phyloP scores from a whole-genome alignment of 2,797 vertebrate genomes.

The Takifugu rubripes region DNA sequence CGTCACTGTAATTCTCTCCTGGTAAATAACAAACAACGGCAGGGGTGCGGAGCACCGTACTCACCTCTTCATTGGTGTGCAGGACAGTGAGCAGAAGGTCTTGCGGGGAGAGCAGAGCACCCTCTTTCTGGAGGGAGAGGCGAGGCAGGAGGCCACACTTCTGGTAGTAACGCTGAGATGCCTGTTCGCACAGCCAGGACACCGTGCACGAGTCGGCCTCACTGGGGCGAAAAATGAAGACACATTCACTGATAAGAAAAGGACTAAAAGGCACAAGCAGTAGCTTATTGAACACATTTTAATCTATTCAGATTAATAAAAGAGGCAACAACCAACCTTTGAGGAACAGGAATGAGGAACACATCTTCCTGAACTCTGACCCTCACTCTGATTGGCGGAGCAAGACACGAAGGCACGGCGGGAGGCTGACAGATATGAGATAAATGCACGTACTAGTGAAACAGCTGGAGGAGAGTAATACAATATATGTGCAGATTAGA shows the following conservation, averaged over 20 bases:
- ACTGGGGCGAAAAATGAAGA: slow-evolving; percentile 14
- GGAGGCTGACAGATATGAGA: slow-evolving; percentile 25
- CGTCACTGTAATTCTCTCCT: no score
- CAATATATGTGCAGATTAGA: no score
- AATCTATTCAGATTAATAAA: background rate
- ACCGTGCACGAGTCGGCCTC: slow-evolving; percentile 75
- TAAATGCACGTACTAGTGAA: no score
- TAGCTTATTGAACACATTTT: background rate
- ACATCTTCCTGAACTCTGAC: slow-evolving; percentile 84
- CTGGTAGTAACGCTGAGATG: slow-evolving; percentile 86
- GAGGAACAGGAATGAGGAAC: slow-evolving; percentile 87
- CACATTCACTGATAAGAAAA: background rate
- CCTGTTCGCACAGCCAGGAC: slow-evolving; percentile 85
- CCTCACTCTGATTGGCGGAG: slow-evolving; percentile 82
- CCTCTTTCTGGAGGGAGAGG: slow-evolving; percentile 86
- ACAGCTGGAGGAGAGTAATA: no score
- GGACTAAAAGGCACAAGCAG: no score
- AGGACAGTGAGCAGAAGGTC: slow-evolving; percentile 83
- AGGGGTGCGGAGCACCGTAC: background rate
- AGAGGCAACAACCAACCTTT: slow-evolving; percentile 70
- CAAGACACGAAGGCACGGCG: slow-evolving; percentile 18
- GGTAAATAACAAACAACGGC: no score
- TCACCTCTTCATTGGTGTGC: slow-evolving; percentile 87
- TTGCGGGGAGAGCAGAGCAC: slow-evolving; percentile 82
- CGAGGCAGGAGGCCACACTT: slow-evolving; percentile 82